Percentiles rank a stretch among this genome's conserved stretches.
Evolutionary conservation across 2,797 vertebrate genomes (phyloP).

Genomic region (Danio aesculapii): DNA sequence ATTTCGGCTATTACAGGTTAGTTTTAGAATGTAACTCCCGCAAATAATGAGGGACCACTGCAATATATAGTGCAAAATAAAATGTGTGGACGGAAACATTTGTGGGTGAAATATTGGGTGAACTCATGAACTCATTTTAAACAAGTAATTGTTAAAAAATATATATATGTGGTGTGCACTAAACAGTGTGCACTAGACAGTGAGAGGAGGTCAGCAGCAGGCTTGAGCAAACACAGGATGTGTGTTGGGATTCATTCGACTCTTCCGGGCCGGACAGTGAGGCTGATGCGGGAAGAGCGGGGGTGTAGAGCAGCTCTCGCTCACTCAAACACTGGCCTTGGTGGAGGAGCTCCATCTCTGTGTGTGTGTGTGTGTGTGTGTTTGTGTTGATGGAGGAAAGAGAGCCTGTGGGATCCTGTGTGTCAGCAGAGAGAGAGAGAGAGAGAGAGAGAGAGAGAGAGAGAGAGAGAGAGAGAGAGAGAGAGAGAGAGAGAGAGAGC

Average conservation of each 20-base stretch:
- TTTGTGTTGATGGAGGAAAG: conserved; percentile 58
- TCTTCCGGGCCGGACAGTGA: conserved; percentile 58
- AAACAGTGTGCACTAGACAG: no score
- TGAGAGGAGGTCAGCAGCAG: conserved; percentile 57
- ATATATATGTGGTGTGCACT: no score
- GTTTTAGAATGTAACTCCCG: no score
- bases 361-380: conserved; percentile 54
- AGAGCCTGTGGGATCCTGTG: conserved; percentile 75
- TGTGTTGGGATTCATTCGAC: conserved; percentile 59
- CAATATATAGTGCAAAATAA: no score
- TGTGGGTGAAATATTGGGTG: no score
- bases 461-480: conserved; percentile 58
- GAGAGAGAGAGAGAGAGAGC: conserved; percentile 55
- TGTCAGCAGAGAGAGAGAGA: conserved; percentile 71
- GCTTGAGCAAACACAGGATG: conserved; percentile 63
- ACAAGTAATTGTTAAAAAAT: no score
- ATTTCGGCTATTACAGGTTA: no score
- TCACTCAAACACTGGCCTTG: conserved; percentile 61
- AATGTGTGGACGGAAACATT: no score
- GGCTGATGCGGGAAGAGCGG: conserved; percentile 50
- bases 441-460: conserved; percentile 55
- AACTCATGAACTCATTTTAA: no score
- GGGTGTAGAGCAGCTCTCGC: conserved; percentile 18
- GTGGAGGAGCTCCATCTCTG: conserved; percentile 58
- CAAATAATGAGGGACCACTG: no score